phyloP scores from a whole-genome alignment of 2,797 vertebrate species.

The Catamblyrhynchus diadema region DNA sequence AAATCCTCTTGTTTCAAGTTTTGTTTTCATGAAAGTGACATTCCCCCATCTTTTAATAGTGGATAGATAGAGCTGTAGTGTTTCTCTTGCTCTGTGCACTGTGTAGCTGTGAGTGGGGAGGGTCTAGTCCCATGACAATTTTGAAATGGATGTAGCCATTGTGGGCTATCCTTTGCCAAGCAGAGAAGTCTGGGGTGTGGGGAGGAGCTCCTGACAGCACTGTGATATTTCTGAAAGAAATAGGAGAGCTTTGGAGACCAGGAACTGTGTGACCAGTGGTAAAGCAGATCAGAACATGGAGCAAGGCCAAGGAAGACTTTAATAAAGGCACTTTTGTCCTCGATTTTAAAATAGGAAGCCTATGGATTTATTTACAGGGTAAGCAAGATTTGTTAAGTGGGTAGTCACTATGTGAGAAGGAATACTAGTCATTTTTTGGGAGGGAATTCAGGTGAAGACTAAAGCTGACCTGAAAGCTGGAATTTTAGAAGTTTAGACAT shows the following conservation, averaged over 20 bases:
- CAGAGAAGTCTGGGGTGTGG: neutral
- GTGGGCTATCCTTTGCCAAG: neutral
- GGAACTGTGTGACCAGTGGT: neutral
- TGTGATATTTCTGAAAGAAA: neutral
- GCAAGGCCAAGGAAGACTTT: slow-evolving; percentile 15
- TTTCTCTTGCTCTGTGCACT: neutral
- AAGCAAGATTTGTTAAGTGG: slow-evolving; percentile 11
- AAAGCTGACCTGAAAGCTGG: neutral
- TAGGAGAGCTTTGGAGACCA: neutral
- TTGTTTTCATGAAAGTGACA: neutral
- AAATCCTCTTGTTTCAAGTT: neutral
- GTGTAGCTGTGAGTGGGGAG: neutral
- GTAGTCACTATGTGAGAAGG: neutral
- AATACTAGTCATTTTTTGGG: neutral
- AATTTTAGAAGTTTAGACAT: neutral
- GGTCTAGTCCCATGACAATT: neutral
- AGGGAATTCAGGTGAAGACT: neutral
- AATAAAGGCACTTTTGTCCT: slow-evolving; percentile 39
- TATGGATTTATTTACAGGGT: slow-evolving; percentile 24
- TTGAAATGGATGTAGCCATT: rapidly evolving
- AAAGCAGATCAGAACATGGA: slow-evolving; percentile 25
- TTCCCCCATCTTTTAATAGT: neutral
- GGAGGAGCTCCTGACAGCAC: neutral
- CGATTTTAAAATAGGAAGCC: slow-evolving; percentile 12
- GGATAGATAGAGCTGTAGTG: neutral